Conservation (phyloP, 2,797 vertebrate genomes). For the Knipowitschia caucasica region DNA sequence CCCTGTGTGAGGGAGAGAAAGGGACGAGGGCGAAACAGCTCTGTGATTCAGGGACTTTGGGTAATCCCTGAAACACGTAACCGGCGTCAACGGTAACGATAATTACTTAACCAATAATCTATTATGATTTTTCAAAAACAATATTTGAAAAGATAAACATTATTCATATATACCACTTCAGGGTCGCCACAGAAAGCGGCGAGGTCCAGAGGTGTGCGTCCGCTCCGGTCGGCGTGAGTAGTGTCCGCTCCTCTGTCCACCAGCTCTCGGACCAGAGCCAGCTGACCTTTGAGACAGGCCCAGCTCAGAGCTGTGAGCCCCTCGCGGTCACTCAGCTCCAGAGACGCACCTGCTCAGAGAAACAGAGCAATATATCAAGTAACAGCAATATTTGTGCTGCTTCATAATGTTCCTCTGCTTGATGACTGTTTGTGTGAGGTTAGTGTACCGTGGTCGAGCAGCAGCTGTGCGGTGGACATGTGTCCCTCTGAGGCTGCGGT, state of each 20-base stretch:
- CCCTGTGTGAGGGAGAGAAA: no score
- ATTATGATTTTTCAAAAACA: no score
- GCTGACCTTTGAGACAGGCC: constrained; percentile 95
- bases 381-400: not conserved
- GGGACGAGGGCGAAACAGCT: no score
- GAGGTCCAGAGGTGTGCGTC: constrained; percentile 91
- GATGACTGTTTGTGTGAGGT: not conserved
- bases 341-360: constrained; percentile 83
- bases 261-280: constrained; percentile 83
- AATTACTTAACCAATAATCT: no score
- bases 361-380: not conserved
- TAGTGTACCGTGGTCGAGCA: constrained; percentile 87
- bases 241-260: constrained; percentile 89
- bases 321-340: constrained; percentile 89
- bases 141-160: not conserved
- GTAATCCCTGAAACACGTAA: no score
- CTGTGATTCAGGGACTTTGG: no score
- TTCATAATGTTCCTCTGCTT: not conserved
- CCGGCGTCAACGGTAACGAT: no score
- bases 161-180: constrained; percentile 84
- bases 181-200: constrained; percentile 95
- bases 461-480: constrained; percentile 84
- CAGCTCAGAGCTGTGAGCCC: constrained; percentile 94
- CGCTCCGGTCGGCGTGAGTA: constrained; percentile 90
- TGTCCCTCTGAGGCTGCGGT: constrained; percentile 94